Percentiles rank a stretch among this genome's conserved stretches.
Conservation (phyloP, 2,797 vertebrate species). For the Buphagus erythrorhynchus region DNA sequence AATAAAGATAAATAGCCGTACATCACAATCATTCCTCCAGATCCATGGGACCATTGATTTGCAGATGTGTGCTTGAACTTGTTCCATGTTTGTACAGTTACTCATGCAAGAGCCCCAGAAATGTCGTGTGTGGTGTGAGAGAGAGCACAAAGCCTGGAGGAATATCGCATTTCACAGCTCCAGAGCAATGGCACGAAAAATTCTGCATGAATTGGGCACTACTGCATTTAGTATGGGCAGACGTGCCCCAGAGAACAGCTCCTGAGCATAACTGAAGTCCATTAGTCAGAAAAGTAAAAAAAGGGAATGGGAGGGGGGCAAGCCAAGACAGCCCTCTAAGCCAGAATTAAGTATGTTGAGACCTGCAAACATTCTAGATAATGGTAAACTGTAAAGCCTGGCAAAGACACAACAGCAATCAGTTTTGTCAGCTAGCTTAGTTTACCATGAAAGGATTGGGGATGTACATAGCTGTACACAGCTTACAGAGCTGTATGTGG, state of each 20-base stretch:
- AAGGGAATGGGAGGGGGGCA: accelerated
- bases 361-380: background rate
- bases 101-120: background rate
- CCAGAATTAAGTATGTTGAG: background rate
- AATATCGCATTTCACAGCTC: background rate
- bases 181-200: background rate
- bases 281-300: background rate
- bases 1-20: background rate
- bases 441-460: background rate
- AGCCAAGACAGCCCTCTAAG: background rate
- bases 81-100: background rate
- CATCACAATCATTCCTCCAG: background rate
- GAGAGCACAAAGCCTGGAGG: background rate
- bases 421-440: background rate
- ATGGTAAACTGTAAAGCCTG: background rate
- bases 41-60: background rate
- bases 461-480: background rate
- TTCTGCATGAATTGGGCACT: background rate
- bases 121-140: background rate
- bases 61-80: background rate
- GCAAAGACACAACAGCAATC: background rate
- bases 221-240: background rate
- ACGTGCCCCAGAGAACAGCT: background rate
- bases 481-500: background rate
- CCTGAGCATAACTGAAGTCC: background rate